These are phyloP conservation scores for Spea hammondii DNA, from an alignment of 2,797 vertebrate species.

Conservation along the genomic window DNA sequence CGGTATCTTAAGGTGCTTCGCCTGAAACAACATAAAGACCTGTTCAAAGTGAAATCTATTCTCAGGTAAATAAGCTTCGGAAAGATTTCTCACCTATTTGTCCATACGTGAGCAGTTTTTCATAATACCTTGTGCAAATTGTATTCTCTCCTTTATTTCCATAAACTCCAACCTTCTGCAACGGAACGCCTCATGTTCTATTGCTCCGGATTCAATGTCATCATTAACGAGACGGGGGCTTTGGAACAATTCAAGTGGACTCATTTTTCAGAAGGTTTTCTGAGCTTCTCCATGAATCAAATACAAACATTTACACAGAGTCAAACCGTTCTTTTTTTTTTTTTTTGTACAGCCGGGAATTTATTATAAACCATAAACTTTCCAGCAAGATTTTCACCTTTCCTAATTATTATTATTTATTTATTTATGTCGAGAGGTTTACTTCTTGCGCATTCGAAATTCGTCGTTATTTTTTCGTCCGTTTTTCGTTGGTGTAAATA, in stretches of 20 bases:
- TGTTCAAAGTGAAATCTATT: conserved; percentile 77
- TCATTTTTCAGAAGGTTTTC: conserved; percentile 35
- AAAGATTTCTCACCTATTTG: conserved; percentile 68
- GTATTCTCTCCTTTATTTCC: conserved; percentile 26
- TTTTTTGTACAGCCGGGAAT: too few relatives aligned
- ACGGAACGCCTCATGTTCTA: conserved; percentile 29
- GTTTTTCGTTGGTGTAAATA: too few relatives aligned
- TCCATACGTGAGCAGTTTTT: conserved; percentile 67
- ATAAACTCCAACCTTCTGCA: conserved; percentile 42
- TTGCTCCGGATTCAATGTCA: conserved; percentile 29
- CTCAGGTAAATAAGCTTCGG: conserved; percentile 79
- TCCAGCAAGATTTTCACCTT: too few relatives aligned
- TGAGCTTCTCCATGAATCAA: conserved; percentile 4
- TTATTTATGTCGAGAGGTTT: too few relatives aligned
- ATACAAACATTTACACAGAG: not conserved
- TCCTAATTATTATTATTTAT: too few relatives aligned
- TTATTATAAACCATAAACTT: too few relatives aligned
- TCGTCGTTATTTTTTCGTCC: too few relatives aligned
- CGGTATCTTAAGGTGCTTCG: conserved; percentile 68
- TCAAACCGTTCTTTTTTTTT: not conserved
- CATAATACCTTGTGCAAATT: conserved; percentile 61
- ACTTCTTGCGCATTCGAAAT: too few relatives aligned
- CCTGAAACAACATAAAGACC: conserved; percentile 73
- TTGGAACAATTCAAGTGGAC: conserved; percentile 34
- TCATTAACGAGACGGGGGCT: conserved; percentile 16